Percentiles rank a stretch among this genome's conserved stretches.
Conservation (phyloP, 2,113 vertebrate species). For the Pelvicachromis taeniatus region DNA sequence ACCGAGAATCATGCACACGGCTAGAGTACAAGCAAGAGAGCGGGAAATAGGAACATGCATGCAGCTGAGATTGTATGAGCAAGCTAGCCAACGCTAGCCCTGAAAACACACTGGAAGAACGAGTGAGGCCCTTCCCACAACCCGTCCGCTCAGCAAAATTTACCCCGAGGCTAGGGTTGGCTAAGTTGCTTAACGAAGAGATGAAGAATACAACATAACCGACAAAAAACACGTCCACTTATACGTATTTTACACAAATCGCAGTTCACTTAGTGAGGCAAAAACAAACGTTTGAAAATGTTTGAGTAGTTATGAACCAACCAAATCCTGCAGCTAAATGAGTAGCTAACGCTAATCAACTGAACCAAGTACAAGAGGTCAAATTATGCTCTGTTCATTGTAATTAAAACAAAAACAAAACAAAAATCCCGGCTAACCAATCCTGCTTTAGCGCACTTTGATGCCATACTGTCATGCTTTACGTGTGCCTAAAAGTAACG, state of each 20-base stretch:
- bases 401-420: not conserved
- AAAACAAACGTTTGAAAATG: not conserved
- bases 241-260: not conserved
- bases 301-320: not conserved
- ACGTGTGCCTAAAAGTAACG: not conserved
- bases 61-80: slow-evolving; percentile 5
- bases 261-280: accelerated
- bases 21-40: slow-evolving; percentile 43
- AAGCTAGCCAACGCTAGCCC: slow-evolving; percentile 20
- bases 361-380: not conserved
- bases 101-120: not conserved
- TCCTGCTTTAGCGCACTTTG: not conserved
- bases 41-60: slow-evolving; percentile 68
- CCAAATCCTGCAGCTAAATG: not conserved
- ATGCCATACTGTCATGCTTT: not conserved
- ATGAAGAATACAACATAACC: not conserved
- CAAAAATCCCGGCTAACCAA: not conserved
- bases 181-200: not conserved
- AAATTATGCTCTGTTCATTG: not conserved
- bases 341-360: not conserved
- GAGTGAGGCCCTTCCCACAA: slow-evolving; percentile 11
- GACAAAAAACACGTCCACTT: not conserved
- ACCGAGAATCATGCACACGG: slow-evolving; percentile 3
- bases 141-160: not conserved
- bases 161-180: not conserved